These are phyloP conservation scores for Hydraecia micacea DNA, from an alignment of 2,888 invertebrate genomes.

Conservation along the genomic window DNA sequence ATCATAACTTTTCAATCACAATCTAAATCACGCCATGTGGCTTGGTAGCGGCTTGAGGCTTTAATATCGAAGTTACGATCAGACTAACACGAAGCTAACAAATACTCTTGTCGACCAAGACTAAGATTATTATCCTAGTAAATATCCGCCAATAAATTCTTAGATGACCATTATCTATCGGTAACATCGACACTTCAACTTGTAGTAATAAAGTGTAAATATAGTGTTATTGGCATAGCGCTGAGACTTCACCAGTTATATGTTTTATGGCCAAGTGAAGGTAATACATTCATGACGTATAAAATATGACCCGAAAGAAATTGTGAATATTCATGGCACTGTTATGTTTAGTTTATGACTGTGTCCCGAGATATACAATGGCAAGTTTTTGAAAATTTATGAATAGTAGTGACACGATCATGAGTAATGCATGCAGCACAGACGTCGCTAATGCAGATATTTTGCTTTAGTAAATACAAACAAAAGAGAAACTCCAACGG, in stretches of 20 bases:
- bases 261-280: constrained; percentile 26
- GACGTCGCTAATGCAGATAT: neutral
- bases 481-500: neutral
- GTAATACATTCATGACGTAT: constrained; percentile 8
- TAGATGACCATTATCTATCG: neutral
- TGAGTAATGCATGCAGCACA: neutral
- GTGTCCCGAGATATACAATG: neutral
- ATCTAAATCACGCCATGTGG: constrained; percentile 2
- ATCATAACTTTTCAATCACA: too few relatives aligned
- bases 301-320: constrained; percentile 18
- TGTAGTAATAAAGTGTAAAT: constrained; percentile 3
- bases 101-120: constrained; percentile 6
- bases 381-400: neutral
- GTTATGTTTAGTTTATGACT: constrained; percentile 24
- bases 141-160: constrained; percentile 5
- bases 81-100: constrained; percentile 1
- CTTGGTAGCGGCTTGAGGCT: neutral
- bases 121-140: neutral
- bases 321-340: constrained; percentile 30
- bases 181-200: constrained; percentile 22
- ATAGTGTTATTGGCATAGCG: constrained; percentile 17
- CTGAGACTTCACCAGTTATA: constrained; percentile 7
- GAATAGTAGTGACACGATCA: neutral
- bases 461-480: neutral
- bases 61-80: constrained; percentile 8